phyloP scores from a whole-genome alignment of 2,797 vertebrate species.

The Tamandua tetradactyla region DNA sequence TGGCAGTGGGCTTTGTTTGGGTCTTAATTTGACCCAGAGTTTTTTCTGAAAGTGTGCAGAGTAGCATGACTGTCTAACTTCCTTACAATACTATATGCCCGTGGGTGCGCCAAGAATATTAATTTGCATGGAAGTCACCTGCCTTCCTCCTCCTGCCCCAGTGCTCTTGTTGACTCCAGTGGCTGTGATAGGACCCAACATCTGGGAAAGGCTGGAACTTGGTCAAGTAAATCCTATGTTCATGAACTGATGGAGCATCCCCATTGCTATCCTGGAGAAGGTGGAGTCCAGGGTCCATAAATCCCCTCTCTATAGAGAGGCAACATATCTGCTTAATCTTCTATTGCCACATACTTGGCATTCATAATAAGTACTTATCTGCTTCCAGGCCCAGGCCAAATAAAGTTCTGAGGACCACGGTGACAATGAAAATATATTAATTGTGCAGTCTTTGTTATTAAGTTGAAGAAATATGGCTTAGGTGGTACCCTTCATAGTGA shows the following conservation, averaged over 20 bases:
- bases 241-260: not conserved
- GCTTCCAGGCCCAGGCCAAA: not conserved
- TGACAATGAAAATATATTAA: not conserved
- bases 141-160: not conserved
- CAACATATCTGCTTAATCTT: not conserved
- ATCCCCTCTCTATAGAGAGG: not conserved
- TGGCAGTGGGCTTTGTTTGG: not conserved
- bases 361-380: not conserved
- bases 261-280: not conserved
- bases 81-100: fast-evolving
- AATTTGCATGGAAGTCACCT: not conserved
- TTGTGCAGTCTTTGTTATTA: slow-evolving; percentile 45
- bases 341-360: not conserved
- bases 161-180: not conserved
- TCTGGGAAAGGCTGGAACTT: not conserved
- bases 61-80: not conserved
- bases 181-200: not conserved
- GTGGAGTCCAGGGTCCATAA: not conserved
- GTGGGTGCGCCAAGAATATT: not conserved
- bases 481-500: slow-evolving; percentile 25
- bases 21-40: not conserved
- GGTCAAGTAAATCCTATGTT: not conserved
- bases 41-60: not conserved
- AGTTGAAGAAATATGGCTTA: not conserved
- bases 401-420: not conserved